Base-by-base conservation (phyloP, 2,888 invertebrate genomes). In the Drosophila falleni region DNA sequence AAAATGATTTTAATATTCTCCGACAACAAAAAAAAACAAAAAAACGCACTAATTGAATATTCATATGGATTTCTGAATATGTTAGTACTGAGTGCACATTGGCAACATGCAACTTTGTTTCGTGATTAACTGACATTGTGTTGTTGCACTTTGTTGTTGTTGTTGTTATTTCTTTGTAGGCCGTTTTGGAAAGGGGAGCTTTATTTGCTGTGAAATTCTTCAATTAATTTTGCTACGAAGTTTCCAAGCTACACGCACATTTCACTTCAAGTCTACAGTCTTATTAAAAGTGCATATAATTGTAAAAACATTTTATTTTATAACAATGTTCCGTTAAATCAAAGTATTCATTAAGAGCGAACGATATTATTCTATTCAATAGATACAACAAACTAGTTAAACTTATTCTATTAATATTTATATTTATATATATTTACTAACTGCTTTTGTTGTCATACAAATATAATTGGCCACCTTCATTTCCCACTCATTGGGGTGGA, bases 261-360 rank as follows among this genome's bases (percentile, higher is more conserved):
- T 82, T 73, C 74, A 29, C 53, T 41, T 54, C n/a, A 29, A 47
- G 55, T 55, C 71, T 58, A 67, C 50, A 63, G 50, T 35, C 76
- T 70, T 66, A 73, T 78, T 78, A 73, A 60, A 74, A 76, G 66
- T 76, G 78, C 85, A 82, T 89, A 80, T 89, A 84, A 89, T 87
- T 80, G 86, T 79, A 62, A 83, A 87, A 86, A 77, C 42, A 67
- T 74, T 83, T 80, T 78, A 78, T 83, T 79, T 83, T 80, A 76
- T 78, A 73, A 78, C 81, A 86, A 81, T 78, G 74, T 75, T 76
- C 79, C 81, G 74, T 68, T 73, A 77, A 86, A 81, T 79, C 81
- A 72, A 68, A 75, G 73, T 71, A 74, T 81, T 86, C 85, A 83
- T 81, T 81, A 51, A 10, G 19, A n/a, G 19, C 33, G n/a, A 16